These are phyloP conservation scores for Dermolepida albohirtum DNA, from an alignment of 2,888 invertebrate genomes.

Conservation along the genomic window DNA sequence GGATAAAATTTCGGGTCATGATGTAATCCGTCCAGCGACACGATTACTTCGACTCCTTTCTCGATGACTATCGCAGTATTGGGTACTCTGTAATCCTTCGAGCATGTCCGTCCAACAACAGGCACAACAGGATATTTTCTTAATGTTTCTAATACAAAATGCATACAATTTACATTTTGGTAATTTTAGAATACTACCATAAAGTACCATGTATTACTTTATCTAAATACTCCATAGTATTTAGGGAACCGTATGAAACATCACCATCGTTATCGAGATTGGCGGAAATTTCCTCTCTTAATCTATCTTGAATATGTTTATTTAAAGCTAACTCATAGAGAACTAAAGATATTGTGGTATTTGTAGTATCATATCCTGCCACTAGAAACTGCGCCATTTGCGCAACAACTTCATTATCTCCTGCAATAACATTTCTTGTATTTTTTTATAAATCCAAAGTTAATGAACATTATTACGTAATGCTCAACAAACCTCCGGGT, in stretches of 20 bases:
- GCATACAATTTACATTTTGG: background rate
- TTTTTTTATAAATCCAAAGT: too few species aligned
- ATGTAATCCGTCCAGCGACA: constrained; percentile 60
- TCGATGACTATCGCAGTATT: constrained; percentile 54
- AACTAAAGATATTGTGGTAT: constrained; percentile 69
- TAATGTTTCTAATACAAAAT: constrained; percentile 60
- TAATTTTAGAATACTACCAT: background rate
- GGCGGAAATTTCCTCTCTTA: constrained; percentile 67
- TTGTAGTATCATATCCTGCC: constrained; percentile 73
- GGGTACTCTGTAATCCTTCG: constrained; percentile 54
- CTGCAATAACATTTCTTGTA: constrained; percentile 52
- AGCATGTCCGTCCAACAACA: constrained; percentile 55
- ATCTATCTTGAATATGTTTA: constrained; percentile 67
- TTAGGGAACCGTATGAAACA: constrained; percentile 67
- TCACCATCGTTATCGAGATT: constrained; percentile 61
- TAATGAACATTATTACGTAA: too few species aligned
- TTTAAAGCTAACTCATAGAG: constrained; percentile 69
- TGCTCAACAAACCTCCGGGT: too few species aligned
- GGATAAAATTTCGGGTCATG: constrained; percentile 59
- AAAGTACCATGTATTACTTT: constrained; percentile 68
- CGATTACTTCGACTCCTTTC: constrained; percentile 59
- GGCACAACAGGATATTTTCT: constrained; percentile 63
- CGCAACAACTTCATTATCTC: constrained; percentile 69
- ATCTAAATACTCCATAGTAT: constrained; percentile 70
- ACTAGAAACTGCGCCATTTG: constrained; percentile 72